Base-by-base conservation (phyloP, 2,797 vertebrate species). In the Lacerta viridis region DNA sequence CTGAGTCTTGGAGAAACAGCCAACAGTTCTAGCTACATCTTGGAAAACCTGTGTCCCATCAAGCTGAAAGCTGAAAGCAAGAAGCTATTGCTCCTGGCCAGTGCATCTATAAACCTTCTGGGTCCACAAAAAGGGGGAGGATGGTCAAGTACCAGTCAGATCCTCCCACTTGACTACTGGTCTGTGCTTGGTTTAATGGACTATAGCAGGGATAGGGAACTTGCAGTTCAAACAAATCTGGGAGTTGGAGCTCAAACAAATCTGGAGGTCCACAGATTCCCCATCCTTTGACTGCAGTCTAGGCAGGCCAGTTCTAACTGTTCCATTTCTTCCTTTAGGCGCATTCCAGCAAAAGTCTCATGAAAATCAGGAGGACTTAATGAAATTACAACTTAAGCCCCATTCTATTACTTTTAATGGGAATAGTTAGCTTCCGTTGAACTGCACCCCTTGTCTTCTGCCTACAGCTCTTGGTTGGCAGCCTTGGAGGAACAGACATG, bases 401-500 rank as follows among this genome's bases (percentile, higher is more conserved):
- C 39, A 4, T 64, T 43, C 69, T 43, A 64, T 75, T 25, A 18
- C 23, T 79, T 85, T 74, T 23, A 8, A 7, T 39, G 74, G 64
- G 33, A 55, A 15, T 17, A n/a, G 6, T 43, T 69, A 80, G n/a
- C 69, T 41, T 39, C 23, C 59, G 55, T 50, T 39, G 68, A n/a
- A 83, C 39, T 33, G 43, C 6, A 78, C 5, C 33, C 39, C 5
- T 66, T 36, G 33, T 50, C 82, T 75, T 69, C 25, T 74, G 29
- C 27, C 69, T 83, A 33, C 43, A 61, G 69, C 77, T 85, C 25
- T 23, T 78, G 43, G 87, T 33, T 78, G 20, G 43, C 39, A 33
- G 39, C 41, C 43, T 72, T 4, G 27, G 61, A 0, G 0, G 78
- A 61, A 77, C 15, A 68, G 77, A n/a, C 55, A 3, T 0, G 6